Evolutionary conservation across 1,140 invertebrate species (phyloP).

Genomic region (Aphelenchoides besseyi): DNA sequence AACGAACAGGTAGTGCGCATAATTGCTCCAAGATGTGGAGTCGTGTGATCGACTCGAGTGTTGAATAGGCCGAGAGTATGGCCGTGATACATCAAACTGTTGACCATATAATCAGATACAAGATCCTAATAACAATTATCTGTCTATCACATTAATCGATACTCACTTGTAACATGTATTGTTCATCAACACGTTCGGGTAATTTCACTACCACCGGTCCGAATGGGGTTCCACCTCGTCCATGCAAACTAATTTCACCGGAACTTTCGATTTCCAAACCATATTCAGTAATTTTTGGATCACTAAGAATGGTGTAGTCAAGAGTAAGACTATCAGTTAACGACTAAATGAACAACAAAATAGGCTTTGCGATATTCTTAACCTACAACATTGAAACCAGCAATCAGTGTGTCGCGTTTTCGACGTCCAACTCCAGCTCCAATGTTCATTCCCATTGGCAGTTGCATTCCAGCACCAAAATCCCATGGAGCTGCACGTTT

Average conservation of each 20-base stretch:
- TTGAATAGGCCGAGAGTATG: slow-evolving; percentile 60
- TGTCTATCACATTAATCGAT: too few relatives aligned
- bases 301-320: slow-evolving; percentile 51
- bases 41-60: slow-evolving; percentile 54
- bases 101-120: slow-evolving; percentile 60
- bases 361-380: neutral
- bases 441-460: neutral
- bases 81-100: slow-evolving; percentile 59
- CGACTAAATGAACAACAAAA: slow-evolving; percentile 31
- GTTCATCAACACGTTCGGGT: slow-evolving; percentile 40
- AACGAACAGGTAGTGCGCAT: slow-evolving; percentile 57
- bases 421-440: slow-evolving; percentile 20
- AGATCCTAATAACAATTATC: slow-evolving; percentile 10
- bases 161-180: slow-evolving; percentile 60
- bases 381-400: slow-evolving; percentile 42
- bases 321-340: slow-evolving; percentile 53
- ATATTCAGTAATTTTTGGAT: slow-evolving; percentile 32
- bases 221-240: slow-evolving; percentile 52
- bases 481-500: neutral
- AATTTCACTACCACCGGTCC: slow-evolving; percentile 43
- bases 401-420: slow-evolving; percentile 16
- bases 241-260: slow-evolving; percentile 49
- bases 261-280: slow-evolving; percentile 56
- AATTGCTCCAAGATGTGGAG: slow-evolving; percentile 60
- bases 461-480: neutral